phyloP scores from a whole-genome alignment of 2,797 vertebrate species.

The Varecia variegata region DNA sequence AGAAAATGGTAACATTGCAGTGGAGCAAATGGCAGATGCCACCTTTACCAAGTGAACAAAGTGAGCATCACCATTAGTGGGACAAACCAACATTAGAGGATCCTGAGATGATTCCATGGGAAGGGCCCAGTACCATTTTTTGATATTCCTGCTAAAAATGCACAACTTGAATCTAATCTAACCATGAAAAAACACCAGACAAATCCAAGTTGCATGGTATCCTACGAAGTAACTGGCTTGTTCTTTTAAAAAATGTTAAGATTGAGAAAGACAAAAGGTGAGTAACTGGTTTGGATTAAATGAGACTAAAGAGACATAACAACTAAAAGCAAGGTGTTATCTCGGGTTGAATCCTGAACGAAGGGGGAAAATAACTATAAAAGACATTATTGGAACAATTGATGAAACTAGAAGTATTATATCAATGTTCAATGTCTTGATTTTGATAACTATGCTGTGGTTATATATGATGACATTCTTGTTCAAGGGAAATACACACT shows the following conservation, averaged over 20 bases:
- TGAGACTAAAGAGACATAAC: background rate
- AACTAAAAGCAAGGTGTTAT: background rate
- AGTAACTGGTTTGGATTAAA: conserved; percentile 22
- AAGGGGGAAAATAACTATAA: background rate
- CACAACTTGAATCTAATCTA: conserved; percentile 9
- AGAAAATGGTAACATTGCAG: background rate
- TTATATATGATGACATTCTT: background rate
- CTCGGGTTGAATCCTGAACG: background rate
- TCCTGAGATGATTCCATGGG: background rate
- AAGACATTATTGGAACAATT: background rate
- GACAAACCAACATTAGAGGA: background rate
- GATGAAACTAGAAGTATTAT: background rate
- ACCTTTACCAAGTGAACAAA: conserved; percentile 14
- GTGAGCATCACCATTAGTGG: background rate
- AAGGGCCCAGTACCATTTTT: background rate
- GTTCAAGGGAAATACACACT: background rate
- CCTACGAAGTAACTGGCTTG: background rate
- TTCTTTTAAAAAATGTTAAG: conserved; percentile 11
- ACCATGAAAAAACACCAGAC: background rate
- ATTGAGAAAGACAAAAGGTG: background rate
- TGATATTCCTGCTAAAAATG: conserved; percentile 23
- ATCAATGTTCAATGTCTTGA: background rate
- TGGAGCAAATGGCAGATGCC: background rate
- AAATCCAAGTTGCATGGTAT: background rate
- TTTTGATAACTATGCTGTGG: background rate